Percentiles rank a stretch among this genome's conserved stretches.
Evolutionary conservation across 2,888 invertebrate genomes (phyloP).

Genomic region (Parnassius apollo): DNA sequence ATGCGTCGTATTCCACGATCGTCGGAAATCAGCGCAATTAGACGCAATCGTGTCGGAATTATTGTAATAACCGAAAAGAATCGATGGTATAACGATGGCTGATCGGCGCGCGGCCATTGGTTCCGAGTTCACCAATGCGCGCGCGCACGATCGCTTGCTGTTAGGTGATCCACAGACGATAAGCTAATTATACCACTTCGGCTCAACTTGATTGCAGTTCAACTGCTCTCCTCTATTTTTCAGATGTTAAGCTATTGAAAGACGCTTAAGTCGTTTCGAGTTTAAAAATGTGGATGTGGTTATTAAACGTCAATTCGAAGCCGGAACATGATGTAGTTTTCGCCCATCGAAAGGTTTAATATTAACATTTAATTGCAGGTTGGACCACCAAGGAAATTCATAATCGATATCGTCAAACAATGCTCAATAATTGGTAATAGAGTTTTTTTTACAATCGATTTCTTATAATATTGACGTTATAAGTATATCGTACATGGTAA

Average conservation of each 20-base stretch:
- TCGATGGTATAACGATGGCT: slow-evolving; percentile 67
- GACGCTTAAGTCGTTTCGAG: slow-evolving; percentile 40
- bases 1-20: slow-evolving; percentile 63
- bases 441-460: slow-evolving; percentile 18
- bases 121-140: slow-evolving; percentile 70
- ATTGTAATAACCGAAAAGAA: slow-evolving; percentile 80
- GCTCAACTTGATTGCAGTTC: slow-evolving; percentile 62
- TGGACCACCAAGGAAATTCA: slow-evolving; percentile 56
- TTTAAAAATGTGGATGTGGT: slow-evolving; percentile 46
- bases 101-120: slow-evolving; percentile 68
- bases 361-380: slow-evolving; percentile 40
- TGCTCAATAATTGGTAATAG: slow-evolving; percentile 38
- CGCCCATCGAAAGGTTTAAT: slow-evolving; percentile 49
- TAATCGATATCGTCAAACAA: slow-evolving; percentile 42
- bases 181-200: slow-evolving; percentile 70
- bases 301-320: slow-evolving; percentile 58
- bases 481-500: too few species aligned
- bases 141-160: slow-evolving; percentile 59
- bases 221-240: slow-evolving; percentile 58
- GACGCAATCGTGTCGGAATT: slow-evolving; percentile 75
- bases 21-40: slow-evolving; percentile 75
- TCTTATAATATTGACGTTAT: too few species aligned
- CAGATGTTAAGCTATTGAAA: slow-evolving; percentile 59
- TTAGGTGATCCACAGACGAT: slow-evolving; percentile 67
- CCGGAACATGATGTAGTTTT: slow-evolving; percentile 52